Evolutionary conservation across 2,113 vertebrate species (phyloP).

Genomic region (Psilopogon haemacephalus): DNA sequence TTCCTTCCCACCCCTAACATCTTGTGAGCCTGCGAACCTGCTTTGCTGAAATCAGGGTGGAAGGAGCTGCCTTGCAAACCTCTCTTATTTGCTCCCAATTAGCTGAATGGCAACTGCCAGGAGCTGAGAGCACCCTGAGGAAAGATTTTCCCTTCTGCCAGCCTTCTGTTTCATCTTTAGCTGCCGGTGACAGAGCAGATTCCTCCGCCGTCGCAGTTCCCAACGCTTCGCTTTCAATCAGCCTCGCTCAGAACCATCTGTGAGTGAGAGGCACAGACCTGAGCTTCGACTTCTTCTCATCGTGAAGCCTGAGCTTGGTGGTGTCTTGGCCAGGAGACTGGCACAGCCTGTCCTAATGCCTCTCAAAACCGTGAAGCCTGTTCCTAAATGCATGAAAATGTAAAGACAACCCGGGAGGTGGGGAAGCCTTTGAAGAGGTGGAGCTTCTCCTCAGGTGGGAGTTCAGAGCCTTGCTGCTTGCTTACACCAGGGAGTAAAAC

Average conservation of each 20-base stretch:
- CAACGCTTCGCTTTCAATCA: slow-evolving; percentile 6
- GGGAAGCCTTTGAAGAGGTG: neutral
- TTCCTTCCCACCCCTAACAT: too few relatives aligned
- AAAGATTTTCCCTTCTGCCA: neutral
- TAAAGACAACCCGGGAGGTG: neutral
- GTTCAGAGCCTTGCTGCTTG: neutral
- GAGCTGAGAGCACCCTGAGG: neutral
- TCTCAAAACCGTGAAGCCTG: neutral
- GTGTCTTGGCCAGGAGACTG: neutral
- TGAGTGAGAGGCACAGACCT: neutral
- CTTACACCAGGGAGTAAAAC: neutral
- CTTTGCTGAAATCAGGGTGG: neutral
- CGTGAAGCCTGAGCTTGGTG: neutral
- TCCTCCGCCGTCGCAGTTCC: neutral
- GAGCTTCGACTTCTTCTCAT: slow-evolving; percentile 7
- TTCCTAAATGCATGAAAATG: neutral
- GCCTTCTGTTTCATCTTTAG: neutral
- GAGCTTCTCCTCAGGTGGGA: neutral
- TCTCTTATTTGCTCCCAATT: slow-evolving; percentile 10
- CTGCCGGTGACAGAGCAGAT: neutral
- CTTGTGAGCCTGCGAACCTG: too few relatives aligned
- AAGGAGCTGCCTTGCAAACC: neutral
- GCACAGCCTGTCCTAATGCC: neutral
- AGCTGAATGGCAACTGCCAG: neutral
- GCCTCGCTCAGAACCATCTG: neutral